phyloP scores from a whole-genome alignment of 2,888 invertebrate species.

The Homarus gammarus region DNA sequence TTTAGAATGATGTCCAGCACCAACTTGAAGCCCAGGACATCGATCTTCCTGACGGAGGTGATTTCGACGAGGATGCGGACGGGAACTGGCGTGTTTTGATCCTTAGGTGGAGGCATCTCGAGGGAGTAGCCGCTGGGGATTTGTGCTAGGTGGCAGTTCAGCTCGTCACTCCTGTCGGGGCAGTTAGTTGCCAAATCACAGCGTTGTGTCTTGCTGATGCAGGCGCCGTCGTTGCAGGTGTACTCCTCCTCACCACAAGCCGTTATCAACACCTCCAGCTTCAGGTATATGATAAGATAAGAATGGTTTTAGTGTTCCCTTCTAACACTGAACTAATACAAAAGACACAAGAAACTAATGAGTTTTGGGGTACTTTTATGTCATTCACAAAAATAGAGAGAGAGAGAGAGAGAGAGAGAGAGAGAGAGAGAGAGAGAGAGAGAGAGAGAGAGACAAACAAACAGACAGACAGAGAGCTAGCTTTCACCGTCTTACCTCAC shows the following conservation, averaged over 20 bases:
- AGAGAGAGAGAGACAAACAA: too few relatives aligned
- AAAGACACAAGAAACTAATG: too few relatives aligned
- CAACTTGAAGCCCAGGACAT: conserved; percentile 29
- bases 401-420: too few relatives aligned
- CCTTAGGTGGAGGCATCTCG: conserved; percentile 24
- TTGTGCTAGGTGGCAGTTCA: neutral
- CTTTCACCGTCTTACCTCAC: neutral
- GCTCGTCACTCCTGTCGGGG: conserved; percentile 33
- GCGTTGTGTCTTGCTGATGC: conserved; percentile 22
- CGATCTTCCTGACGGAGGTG: conserved; percentile 32
- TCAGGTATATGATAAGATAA: neutral
- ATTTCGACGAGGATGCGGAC: conserved; percentile 19
- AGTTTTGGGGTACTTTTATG: too few relatives aligned
- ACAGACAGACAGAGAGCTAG: too few relatives aligned
- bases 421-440: too few relatives aligned
- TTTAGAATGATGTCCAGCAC: conserved; percentile 32
- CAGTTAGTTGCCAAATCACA: conserved; percentile 28
- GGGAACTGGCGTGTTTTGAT: neutral
- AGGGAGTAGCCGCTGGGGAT: conserved; percentile 13
- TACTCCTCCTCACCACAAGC: neutral
- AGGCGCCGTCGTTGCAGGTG: conserved; percentile 34
- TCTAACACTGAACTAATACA: too few relatives aligned
- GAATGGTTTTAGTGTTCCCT: too few relatives aligned
- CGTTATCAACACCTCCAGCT: conserved; percentile 18
- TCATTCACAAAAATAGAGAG: too few relatives aligned